Conservation (phyloP, 1,140 invertebrate species). For the Gyrodactylus salaris region DNA sequence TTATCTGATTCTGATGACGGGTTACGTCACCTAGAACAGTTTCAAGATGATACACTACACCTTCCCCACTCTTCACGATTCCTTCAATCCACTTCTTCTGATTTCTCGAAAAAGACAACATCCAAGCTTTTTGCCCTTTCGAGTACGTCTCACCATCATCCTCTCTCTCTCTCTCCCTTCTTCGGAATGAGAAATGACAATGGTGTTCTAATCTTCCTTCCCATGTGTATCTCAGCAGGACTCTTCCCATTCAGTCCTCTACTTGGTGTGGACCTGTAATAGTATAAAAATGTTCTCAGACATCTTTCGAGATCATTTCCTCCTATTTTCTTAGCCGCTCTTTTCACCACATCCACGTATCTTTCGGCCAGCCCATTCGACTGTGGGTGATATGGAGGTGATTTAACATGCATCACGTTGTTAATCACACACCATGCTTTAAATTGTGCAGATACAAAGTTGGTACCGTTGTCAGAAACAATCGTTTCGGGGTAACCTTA, state of each 20-base stretch:
- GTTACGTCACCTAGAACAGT: not conserved
- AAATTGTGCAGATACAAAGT: not conserved
- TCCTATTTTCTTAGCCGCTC: not conserved
- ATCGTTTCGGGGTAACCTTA: not conserved
- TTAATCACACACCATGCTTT: not conserved
- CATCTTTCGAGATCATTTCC: not conserved
- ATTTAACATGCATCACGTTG: not conserved
- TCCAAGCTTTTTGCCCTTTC: not conserved
- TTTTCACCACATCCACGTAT: not conserved
- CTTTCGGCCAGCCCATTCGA: not conserved
- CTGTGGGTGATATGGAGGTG: not conserved
- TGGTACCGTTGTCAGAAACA: not conserved
- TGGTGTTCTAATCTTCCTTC: not conserved
- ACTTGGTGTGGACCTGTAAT: not conserved
- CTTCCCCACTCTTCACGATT: not conserved
- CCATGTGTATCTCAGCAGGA: not conserved
- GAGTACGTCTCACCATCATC: not conserved
- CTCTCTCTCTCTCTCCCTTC: not conserved
- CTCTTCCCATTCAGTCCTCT: not conserved
- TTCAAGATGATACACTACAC: not conserved
- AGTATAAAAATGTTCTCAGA: not conserved
- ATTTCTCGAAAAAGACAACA: not conserved
- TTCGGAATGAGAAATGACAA: not conserved
- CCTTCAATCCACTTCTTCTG: not conserved
- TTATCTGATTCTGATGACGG: not conserved